Conservation (phyloP, 2,797 vertebrate genomes). For the Ceryle rudis region DNA sequence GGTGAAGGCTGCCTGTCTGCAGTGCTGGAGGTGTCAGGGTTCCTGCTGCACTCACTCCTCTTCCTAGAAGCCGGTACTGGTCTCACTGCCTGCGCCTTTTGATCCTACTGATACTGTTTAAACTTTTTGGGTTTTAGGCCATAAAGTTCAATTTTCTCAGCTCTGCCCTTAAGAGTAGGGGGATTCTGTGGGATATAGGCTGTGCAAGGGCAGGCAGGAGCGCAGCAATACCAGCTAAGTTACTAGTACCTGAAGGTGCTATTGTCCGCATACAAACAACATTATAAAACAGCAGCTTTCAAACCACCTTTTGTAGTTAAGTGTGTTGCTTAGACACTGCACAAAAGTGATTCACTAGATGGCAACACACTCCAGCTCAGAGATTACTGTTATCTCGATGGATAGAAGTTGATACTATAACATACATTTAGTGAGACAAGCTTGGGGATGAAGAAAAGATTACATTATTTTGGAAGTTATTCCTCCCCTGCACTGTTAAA, state of each 20-base stretch:
- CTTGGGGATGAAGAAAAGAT: background rate
- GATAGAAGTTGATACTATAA: background rate
- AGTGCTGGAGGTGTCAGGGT: background rate
- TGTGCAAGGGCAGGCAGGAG: background rate
- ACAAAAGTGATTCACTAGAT: background rate
- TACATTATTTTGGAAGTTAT: background rate
- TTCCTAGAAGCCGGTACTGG: background rate
- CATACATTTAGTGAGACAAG: accelerated
- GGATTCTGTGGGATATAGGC: background rate
- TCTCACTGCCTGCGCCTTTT: background rate
- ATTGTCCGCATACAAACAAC: background rate
- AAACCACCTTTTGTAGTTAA: accelerated
- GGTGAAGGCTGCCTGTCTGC: background rate
- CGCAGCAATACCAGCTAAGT: background rate
- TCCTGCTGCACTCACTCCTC: background rate
- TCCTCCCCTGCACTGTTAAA: background rate
- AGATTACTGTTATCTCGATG: background rate
- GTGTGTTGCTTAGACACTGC: background rate
- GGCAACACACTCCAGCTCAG: background rate
- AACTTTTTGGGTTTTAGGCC: background rate
- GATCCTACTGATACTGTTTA: too few relatives aligned
- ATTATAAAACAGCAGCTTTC: background rate
- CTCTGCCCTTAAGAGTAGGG: background rate
- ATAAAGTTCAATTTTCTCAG: background rate
- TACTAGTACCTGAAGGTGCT: background rate